Conservation (phyloP, 1,140 invertebrate genomes). For the Laodelphax striatellus region DNA sequence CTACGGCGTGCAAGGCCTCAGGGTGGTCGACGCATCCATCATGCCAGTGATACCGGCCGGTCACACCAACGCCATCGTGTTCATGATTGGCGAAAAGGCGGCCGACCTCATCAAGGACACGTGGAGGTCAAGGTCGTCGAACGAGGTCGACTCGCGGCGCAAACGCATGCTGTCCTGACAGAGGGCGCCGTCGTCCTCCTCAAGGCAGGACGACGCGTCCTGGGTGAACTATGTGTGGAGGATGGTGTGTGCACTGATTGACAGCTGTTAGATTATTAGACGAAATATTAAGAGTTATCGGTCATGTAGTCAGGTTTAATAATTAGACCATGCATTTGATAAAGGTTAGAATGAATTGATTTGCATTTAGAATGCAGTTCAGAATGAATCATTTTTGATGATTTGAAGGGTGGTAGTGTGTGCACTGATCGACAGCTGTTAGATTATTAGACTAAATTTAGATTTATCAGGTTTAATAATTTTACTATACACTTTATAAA, state of each 20-base stretch:
- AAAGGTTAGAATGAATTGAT: no score
- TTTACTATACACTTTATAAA: no score
- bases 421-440: no score
- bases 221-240: neutral
- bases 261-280: neutral
- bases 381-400: no score
- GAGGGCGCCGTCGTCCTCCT: neutral
- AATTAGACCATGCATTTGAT: no score
- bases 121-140: slow-evolving; percentile 10
- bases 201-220: neutral
- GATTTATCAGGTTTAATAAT: no score
- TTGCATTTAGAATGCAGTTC: no score
- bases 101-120: slow-evolving; percentile 39
- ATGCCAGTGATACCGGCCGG: slow-evolving; percentile 35
- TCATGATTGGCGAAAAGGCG: slow-evolving; percentile 45
- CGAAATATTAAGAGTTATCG: no score
- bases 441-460: no score
- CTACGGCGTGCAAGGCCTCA: slow-evolving; percentile 14
- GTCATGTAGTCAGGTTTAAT: no score
- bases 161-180: neutral
- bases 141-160: neutral
- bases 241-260: neutral
- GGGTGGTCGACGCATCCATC: slow-evolving; percentile 32
- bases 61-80: slow-evolving; percentile 38
- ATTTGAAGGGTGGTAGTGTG: no score